Conservation (phyloP, 2,888 invertebrate genomes). For the Metopia argyrocephala region DNA sequence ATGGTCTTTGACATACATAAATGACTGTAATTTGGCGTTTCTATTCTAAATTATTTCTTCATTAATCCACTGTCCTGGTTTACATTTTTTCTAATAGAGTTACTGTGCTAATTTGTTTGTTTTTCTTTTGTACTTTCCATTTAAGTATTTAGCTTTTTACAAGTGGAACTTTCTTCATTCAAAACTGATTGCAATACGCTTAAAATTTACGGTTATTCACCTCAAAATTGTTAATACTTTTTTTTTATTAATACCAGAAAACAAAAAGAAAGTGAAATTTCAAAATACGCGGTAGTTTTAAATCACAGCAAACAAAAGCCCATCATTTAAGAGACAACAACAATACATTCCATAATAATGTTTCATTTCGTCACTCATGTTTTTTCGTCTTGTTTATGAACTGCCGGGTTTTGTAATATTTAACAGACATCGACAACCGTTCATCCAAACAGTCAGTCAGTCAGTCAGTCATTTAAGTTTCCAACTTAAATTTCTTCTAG, state of each 20-base stretch:
- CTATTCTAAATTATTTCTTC: too few species aligned
- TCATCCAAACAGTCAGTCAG: background rate
- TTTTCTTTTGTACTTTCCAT: too few species aligned
- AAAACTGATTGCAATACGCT: too few species aligned
- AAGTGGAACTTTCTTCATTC: too few species aligned
- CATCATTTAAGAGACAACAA: background rate
- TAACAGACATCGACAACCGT: too few species aligned
- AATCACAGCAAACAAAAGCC: background rate
- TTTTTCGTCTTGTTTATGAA: background rate
- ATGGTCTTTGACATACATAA: too few species aligned
- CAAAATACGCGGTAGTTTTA: background rate
- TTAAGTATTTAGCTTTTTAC: too few species aligned
- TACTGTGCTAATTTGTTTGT: too few species aligned
- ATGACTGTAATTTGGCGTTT: too few species aligned
- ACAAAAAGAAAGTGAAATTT: conserved; percentile 57
- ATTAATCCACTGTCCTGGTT: too few species aligned
- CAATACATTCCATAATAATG: conserved; percentile 40
- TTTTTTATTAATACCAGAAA: background rate
- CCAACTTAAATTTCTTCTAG: conserved; percentile 35
- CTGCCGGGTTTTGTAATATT: conserved; percentile 37
- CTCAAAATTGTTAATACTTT: background rate
- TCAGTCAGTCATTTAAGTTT: background rate
- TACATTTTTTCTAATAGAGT: too few species aligned
- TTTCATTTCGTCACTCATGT: conserved; percentile 43
- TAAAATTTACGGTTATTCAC: conserved; percentile 33